Conservation (phyloP, 2,797 vertebrate genomes). For the Diglossa cyanea region DNA sequence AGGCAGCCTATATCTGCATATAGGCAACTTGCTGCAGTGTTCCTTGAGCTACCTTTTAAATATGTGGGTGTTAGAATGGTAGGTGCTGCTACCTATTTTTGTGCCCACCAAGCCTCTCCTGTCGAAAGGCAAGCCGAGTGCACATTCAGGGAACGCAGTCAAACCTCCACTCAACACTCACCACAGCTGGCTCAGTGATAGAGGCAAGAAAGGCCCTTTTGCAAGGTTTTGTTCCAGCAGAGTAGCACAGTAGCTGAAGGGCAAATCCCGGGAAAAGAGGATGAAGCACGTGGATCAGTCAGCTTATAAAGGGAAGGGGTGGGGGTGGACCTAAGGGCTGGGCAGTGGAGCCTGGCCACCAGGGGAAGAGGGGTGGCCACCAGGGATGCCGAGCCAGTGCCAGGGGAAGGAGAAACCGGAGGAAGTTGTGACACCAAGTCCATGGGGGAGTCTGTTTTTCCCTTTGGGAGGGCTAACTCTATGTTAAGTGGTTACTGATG, state of each 20-base stretch:
- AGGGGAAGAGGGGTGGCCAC: not conserved
- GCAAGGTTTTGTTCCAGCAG: not conserved
- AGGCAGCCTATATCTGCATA: not conserved
- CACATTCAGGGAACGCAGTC: not conserved
- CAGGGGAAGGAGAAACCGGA: not conserved
- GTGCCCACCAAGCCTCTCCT: not conserved
- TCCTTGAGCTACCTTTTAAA: not conserved
- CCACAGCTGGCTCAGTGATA: accelerated
- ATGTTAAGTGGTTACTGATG: not conserved
- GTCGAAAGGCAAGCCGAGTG: not conserved
- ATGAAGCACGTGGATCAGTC: accelerated
- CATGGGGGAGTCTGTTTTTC: not conserved
- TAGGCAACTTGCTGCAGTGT: not conserved
- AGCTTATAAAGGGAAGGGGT: not conserved
- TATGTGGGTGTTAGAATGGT: not conserved
- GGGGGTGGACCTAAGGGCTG: not conserved
- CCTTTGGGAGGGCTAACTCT: not conserved
- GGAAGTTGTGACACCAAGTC: not conserved
- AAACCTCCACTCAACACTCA: not conserved
- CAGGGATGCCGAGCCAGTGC: not conserved
- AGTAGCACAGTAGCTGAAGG: not conserved
- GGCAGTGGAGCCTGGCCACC: not conserved
- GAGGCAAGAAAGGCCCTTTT: not conserved
- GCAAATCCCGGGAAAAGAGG: not conserved
- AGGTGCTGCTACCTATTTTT: not conserved